Evolutionary conservation across 1,140 invertebrate species (phyloP).

Genomic region (Tribolium castaneum): DNA sequence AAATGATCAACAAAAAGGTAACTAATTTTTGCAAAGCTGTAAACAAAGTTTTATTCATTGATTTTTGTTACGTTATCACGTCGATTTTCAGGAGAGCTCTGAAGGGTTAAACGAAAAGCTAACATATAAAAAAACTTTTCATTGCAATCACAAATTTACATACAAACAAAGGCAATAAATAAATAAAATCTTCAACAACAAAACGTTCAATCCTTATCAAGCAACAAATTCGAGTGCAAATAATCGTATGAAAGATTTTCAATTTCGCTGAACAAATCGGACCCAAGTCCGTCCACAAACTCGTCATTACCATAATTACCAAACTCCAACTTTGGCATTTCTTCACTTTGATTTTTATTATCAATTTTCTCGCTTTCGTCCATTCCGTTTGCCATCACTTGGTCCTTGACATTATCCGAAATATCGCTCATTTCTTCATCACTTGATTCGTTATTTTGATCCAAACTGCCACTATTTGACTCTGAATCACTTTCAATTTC

Average conservation of each 20-base stretch:
- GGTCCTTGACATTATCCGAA: not conserved
- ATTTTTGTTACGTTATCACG: too few relatives aligned
- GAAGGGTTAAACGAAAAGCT: too few relatives aligned
- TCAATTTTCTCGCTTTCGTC: constrained; percentile 22
- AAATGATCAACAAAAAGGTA: too few relatives aligned
- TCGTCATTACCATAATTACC: constrained; percentile 15
- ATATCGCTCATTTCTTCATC: constrained; percentile 10
- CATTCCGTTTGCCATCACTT: not conserved
- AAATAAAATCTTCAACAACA: not conserved
- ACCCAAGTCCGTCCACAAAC: not conserved
- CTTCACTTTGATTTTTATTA: constrained; percentile 10
- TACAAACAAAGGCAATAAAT: not conserved
- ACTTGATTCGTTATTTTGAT: constrained; percentile 29
- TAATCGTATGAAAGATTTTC: constrained; percentile 48
- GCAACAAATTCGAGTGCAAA: constrained; percentile 49
- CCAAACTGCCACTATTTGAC: constrained; percentile 41
- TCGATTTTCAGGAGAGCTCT: too few relatives aligned
- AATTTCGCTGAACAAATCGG: constrained; percentile 24
- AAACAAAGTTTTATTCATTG: too few relatives aligned
- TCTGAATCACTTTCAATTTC: constrained; percentile 36
- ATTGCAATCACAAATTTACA: too few relatives aligned
- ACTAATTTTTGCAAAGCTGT: too few relatives aligned
- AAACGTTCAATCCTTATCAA: constrained; percentile 23
- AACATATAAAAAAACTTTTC: too few relatives aligned
- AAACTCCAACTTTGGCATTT: not conserved